These are phyloP conservation scores for Drosophila birchii DNA, from an alignment of 2,888 invertebrate genomes.

Conservation along the genomic window DNA sequence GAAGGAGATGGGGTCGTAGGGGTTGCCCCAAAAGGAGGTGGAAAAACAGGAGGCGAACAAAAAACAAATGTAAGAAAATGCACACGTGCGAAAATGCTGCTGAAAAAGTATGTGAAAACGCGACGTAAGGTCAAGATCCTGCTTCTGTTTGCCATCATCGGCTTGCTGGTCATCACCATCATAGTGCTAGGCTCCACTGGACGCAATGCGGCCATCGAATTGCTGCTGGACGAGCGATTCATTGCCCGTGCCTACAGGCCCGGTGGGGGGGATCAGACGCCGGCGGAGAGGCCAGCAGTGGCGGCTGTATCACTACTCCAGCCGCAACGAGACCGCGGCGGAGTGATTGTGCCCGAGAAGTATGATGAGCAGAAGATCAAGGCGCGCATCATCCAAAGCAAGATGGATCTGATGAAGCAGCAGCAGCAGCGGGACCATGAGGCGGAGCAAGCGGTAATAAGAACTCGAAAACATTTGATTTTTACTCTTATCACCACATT, in stretches of 20 bases:
- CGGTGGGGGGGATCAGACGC: conserved; percentile 45
- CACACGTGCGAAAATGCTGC: conserved; percentile 70
- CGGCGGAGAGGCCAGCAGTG: conserved; percentile 25
- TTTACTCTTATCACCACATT: background rate
- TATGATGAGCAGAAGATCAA: conserved; percentile 84
- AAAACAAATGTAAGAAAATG: conserved; percentile 65
- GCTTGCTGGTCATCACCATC: conserved; percentile 81
- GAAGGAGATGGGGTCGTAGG: conserved; percentile 16
- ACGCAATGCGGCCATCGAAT: conserved; percentile 73
- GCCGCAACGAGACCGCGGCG: conserved; percentile 77
- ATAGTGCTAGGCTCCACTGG: conserved; percentile 79
- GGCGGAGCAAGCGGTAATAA: conserved; percentile 65
- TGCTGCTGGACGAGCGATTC: conserved; percentile 79
- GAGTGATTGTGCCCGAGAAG: conserved; percentile 83
- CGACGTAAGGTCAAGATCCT: conserved; percentile 83
- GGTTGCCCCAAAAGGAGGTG: conserved; percentile 26
- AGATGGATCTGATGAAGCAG: conserved; percentile 80
- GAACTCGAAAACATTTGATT: background rate
- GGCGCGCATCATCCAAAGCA: conserved; percentile 83
- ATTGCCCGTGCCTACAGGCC: conserved; percentile 76
- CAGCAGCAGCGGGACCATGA: conserved; percentile 70
- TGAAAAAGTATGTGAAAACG: conserved; percentile 84
- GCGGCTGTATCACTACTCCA: conserved; percentile 61
- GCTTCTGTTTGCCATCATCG: conserved; percentile 80
- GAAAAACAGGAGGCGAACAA: conserved; percentile 53